Base-by-base conservation (phyloP, 2,797 vertebrate species). In the Rhinella marina region DNA sequence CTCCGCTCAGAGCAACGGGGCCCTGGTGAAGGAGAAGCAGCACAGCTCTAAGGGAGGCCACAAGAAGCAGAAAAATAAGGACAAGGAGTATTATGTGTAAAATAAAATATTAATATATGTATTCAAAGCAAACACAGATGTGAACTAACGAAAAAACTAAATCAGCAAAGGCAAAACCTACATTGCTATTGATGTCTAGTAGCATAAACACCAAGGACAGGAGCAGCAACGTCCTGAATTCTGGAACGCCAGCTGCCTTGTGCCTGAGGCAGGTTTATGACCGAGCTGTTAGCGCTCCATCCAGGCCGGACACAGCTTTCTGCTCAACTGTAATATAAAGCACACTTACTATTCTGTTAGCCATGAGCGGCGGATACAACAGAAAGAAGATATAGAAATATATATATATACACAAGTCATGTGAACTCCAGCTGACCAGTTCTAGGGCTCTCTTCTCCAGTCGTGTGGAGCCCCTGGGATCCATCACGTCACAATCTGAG, bases 81-180 rank as follows among this genome's bases (percentile, higher is more conserved):
- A 99, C 96, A 99, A 98, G 94, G 98, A 99, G 92, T 99, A 99
- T 93, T 99, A 99, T 90, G 98, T 99, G 97, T 99, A 98, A 93
- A 95, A 85, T 64, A 85, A 91, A 11, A 90, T 19, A 52, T 64
- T 61, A 6, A 41, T 77, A 76, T 48, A n/a, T 11, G 88, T 59
- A 91, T 91, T 92, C 77, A 87, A 93, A 96, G 91, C 79, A 93
- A 93, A 91, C 59, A 82, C 72, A 70, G 32, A 79, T 72, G 81
- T 82, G 84, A 89, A 86, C 88, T 82, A 66, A 82, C 23, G 27
- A 81, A 73, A 81, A 73, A 64, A 88, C 75, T 66, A 77, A 82
- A 81, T 48, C 52, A 25, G 85, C 75, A 89, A 84, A 80, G 81
- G 85, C 64, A 64, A 79, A 86, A 57, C 73, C 25, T 50, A 79